phyloP scores from a whole-genome alignment of 2,888 invertebrate genomes.

The Dermolepida albohirtum region DNA sequence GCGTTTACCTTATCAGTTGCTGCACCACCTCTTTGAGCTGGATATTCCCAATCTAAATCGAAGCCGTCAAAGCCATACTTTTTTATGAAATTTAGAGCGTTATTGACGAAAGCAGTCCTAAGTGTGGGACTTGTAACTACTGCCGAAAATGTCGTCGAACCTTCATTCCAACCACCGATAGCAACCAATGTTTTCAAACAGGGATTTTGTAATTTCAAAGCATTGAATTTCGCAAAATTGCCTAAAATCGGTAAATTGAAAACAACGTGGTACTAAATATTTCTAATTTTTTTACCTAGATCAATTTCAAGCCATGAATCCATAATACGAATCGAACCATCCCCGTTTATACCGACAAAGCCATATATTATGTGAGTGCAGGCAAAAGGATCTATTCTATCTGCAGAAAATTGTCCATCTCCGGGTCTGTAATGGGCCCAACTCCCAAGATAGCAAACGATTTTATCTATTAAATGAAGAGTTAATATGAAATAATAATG shows the following conservation, averaged over 20 bases:
- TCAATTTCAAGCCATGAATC: slow-evolving; percentile 70
- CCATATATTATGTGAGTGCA: slow-evolving; percentile 83
- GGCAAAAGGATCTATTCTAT: slow-evolving; percentile 73
- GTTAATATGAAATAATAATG: too few relatives aligned
- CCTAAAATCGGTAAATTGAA: slow-evolving; percentile 52
- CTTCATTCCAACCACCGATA: slow-evolving; percentile 77
- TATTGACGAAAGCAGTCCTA: slow-evolving; percentile 69
- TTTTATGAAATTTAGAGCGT: slow-evolving; percentile 68
- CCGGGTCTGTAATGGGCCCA: slow-evolving; percentile 80
- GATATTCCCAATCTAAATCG: slow-evolving; percentile 81
- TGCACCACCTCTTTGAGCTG: slow-evolving; percentile 67
- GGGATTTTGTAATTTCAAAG: slow-evolving; percentile 67
- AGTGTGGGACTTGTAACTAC: slow-evolving; percentile 64
- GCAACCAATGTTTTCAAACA: slow-evolving; percentile 70
- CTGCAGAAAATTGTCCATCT: slow-evolving; percentile 74
- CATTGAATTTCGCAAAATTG: slow-evolving; percentile 69
- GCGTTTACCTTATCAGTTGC: slow-evolving; percentile 56
- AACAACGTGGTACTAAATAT: not conserved
- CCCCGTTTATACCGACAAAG: slow-evolving; percentile 74
- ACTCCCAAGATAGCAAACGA: slow-evolving; percentile 82
- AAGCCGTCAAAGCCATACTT: slow-evolving; percentile 76
- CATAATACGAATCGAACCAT: slow-evolving; percentile 68
- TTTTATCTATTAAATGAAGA: too few relatives aligned
- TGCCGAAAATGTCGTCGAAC: slow-evolving; percentile 60
- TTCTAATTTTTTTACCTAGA: slow-evolving; percentile 60